phyloP scores from a whole-genome alignment of 2,797 vertebrate genomes.

The Alcedo quadribrachys region DNA sequence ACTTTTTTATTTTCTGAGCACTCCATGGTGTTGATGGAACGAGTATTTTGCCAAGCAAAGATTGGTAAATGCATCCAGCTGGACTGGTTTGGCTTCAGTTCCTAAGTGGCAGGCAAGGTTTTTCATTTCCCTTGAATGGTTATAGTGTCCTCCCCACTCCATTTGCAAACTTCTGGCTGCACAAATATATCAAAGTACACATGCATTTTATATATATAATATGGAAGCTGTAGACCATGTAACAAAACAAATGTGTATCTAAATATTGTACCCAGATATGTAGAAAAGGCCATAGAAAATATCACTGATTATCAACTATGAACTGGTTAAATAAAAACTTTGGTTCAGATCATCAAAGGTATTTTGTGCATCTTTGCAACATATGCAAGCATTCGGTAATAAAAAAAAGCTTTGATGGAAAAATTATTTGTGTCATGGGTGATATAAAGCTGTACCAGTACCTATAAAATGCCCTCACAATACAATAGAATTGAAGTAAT shows the following conservation, averaged over 20 bases:
- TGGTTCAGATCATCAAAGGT: not conserved
- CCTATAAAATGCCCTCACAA: constrained; percentile 2
- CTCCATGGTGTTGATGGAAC: not conserved
- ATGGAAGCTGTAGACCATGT: not conserved
- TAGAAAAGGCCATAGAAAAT: not conserved
- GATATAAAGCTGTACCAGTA: constrained; percentile 18
- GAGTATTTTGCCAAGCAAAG: not conserved
- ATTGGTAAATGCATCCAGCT: not conserved
- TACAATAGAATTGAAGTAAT: constrained; percentile 39
- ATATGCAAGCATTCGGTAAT: not conserved
- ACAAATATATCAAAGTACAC: not conserved
- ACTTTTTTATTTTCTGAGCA: not conserved
- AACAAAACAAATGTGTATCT: not conserved
- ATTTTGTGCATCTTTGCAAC: not conserved
- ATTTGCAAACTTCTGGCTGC: not conserved
- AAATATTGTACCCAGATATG: not conserved
- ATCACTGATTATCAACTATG: not conserved
- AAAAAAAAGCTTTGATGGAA: not conserved
- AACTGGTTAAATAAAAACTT: not conserved
- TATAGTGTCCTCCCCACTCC: not conserved
- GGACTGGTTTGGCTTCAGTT: not conserved
- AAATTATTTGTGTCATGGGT: not conserved
- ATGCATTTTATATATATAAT: not conserved
- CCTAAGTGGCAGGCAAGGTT: not conserved
- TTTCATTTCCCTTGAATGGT: constrained; percentile 5